Conservation (phyloP, 2,113 vertebrate species). For the Crocuta crocuta region DNA sequence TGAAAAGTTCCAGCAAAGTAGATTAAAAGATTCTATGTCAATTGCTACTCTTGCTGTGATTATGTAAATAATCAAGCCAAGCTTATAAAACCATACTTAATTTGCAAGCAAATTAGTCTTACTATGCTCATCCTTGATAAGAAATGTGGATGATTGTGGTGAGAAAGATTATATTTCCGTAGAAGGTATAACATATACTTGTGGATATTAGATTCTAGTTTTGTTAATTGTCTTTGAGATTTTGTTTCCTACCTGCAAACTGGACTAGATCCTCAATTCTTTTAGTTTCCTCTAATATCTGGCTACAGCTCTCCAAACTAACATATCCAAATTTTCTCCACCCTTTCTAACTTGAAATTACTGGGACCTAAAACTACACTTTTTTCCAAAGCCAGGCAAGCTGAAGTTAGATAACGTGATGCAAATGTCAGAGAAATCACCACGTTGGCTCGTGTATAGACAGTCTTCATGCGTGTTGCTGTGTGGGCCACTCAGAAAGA, state of each 20-base stretch:
- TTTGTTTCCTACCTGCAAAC: neutral
- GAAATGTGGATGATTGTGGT: neutral
- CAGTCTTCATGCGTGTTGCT: neutral
- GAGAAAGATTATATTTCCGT: neutral
- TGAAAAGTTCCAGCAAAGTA: neutral
- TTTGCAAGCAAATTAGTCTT: neutral
- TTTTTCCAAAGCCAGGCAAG: neutral
- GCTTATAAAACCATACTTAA: neutral
- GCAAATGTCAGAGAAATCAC: neutral
- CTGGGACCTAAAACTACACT: neutral
- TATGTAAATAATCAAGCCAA: neutral
- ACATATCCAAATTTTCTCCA: neutral
- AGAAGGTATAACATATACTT: neutral
- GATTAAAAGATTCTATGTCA: neutral
- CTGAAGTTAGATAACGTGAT: neutral
- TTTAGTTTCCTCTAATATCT: neutral
- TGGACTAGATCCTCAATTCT: neutral
- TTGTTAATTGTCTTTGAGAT: neutral
- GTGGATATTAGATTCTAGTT: neutral
- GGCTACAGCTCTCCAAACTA: neutral
- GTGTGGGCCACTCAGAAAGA: neutral
- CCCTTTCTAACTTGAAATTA: neutral
- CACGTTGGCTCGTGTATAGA: neutral
- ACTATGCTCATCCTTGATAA: neutral
- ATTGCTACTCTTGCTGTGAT: neutral